These are phyloP conservation scores for Crotalus horridus DNA, from an alignment of 2,113 vertebrate genomes.

Conservation along the genomic window DNA sequence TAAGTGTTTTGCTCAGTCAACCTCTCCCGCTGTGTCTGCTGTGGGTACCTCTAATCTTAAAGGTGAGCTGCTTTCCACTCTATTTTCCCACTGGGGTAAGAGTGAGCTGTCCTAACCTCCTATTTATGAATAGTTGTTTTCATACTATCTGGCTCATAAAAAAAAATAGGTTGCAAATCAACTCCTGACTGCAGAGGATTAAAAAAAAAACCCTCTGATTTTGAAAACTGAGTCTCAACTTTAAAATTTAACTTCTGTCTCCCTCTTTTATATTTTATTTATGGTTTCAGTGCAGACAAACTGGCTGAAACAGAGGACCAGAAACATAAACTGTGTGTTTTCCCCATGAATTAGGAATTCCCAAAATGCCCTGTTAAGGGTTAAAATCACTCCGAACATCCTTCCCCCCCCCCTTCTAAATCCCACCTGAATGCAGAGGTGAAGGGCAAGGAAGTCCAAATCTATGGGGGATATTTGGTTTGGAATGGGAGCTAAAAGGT, in stretches of 20 bases:
- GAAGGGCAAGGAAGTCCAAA: not conserved
- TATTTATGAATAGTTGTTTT: not conserved
- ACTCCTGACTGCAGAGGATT: no score
- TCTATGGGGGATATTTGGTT: not conserved
- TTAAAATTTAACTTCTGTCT: not conserved
- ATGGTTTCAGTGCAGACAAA: slow-evolving; percentile 33
- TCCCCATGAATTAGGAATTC: slow-evolving; percentile 56
- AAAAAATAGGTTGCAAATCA: not conserved
- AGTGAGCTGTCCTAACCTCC: not conserved
- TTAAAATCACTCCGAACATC: not conserved
- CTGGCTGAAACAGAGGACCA: slow-evolving; percentile 38
- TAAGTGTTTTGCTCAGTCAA: slow-evolving; percentile 88
- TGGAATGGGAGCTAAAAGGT: not conserved
- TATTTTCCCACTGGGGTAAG: not conserved
- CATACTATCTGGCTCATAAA: not conserved
- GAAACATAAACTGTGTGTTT: slow-evolving; percentile 53
- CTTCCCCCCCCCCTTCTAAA: no score
- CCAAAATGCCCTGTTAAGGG: slow-evolving; percentile 41
- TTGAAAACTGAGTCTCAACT: not conserved
- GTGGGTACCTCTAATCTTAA: slow-evolving; percentile 89
- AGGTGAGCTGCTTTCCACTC: slow-evolving; percentile 68
- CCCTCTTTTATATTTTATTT: not conserved
- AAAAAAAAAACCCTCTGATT: not conserved
- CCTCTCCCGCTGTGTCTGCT: slow-evolving; percentile 83
- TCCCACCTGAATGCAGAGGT: not conserved